Conservation (phyloP, 2,797 vertebrate genomes). For the Hybognathus amarus region DNA sequence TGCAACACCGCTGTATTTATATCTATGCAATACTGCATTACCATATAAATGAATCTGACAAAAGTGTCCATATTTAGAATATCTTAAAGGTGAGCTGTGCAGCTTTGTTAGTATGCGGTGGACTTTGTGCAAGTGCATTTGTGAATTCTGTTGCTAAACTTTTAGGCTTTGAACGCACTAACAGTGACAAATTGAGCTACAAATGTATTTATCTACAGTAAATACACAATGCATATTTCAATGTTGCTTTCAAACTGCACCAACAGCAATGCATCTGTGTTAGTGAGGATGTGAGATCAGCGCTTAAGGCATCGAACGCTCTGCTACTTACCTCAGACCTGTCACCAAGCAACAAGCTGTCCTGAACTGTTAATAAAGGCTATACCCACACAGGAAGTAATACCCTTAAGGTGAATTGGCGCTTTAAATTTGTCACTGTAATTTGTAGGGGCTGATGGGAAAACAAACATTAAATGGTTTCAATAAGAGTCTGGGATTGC, state of each 20-base stretch:
- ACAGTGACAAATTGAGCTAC: slow-evolving; percentile 6
- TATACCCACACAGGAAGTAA: background rate
- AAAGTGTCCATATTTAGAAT: slow-evolving; percentile 35
- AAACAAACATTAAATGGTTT: slow-evolving; percentile 17
- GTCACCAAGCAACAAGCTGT: slow-evolving; percentile 29
- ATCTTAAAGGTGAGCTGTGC: slow-evolving; percentile 44
- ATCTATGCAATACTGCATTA: slow-evolving; percentile 54
- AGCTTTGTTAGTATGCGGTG: background rate
- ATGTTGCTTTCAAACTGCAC: slow-evolving; percentile 1
- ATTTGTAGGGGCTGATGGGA: slow-evolving; percentile 10
- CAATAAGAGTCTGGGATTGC: background rate
- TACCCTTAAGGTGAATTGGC: background rate
- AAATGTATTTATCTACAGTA: slow-evolving; percentile 3
- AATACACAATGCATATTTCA: slow-evolving; percentile 24
- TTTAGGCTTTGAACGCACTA: background rate
- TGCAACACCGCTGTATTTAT: slow-evolving; percentile 50
- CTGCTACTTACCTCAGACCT: slow-evolving; percentile 9
- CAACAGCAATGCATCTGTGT: background rate
- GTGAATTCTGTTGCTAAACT: background rate
- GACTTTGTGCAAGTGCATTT: background rate
- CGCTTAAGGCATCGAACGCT: background rate
- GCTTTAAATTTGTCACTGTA: slow-evolving; percentile 4
- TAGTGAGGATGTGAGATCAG: slow-evolving; percentile 8
- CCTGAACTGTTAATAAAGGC: slow-evolving; percentile 23
- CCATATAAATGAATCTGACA: slow-evolving; percentile 59